Evolutionary conservation across 2,113 vertebrate species (phyloP), one percentile per base, ranked within the genome.

Genomic region (Amblyopsis rosae): DNA sequence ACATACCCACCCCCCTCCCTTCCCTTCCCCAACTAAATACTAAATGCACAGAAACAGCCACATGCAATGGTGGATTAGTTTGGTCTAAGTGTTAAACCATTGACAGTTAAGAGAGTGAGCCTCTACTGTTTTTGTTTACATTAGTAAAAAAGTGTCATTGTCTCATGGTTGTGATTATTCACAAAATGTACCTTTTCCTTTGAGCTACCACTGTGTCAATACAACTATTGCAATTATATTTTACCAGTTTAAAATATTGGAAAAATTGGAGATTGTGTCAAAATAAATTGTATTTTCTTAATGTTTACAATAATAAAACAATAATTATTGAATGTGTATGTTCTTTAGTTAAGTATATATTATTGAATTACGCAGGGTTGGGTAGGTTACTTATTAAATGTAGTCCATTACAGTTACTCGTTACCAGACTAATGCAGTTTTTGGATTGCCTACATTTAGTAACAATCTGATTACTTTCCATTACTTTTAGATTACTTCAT

Each of bases 141-240:
- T 76, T 61, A 64, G 59, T 32, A 65, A 64, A 71, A 66, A 62
- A 76, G 16, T 81, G 59, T 73, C 50, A 73, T 48, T 46, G 58
- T 79, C 72, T 65, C 67, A 55, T 73, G 46, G 51, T 73, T 77
- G 76, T 79, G 62, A 81, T 68, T 70, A 69, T 85, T 76, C 72
- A 69, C 75, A 69, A 71, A 80, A 69, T 15, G 71, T 33, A 12
- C 19, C 13, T 54, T 60, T n/a, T 46, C 46, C 55, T 15, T 50
- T 12, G 3, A 50, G 75, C 74, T 80, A 63, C 55, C 46, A 76
- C 73, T 81, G 71, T 86, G 76, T 84, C 72, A 86, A 84, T 77
- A 33, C 76, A 75, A 80, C 84, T 86, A 89, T 87, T 85, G 88
- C 87, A 90, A 85, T 58, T 89, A 84, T 92, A 91, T 91, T 91